phyloP scores from a whole-genome alignment of 2,113 vertebrate species.

The Gobio gobio region DNA sequence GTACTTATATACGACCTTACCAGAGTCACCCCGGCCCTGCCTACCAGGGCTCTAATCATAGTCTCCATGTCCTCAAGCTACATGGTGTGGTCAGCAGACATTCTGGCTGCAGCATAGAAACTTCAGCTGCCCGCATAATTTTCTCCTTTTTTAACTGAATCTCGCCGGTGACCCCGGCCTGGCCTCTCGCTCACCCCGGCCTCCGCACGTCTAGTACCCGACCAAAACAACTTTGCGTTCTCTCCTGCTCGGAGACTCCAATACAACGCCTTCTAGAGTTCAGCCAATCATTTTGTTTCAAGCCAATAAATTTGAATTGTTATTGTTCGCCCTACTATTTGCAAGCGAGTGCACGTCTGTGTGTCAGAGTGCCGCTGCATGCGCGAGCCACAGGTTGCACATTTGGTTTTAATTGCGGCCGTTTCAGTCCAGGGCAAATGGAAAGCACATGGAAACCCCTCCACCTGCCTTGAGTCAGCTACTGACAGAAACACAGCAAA shows the following conservation, averaged over 20 bases:
- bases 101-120: conserved; percentile 54
- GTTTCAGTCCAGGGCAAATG: conserved; percentile 61
- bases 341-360: conserved; percentile 40
- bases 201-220: conserved; percentile 44
- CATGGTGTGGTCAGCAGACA: conserved; percentile 54
- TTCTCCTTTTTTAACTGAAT: conserved; percentile 54
- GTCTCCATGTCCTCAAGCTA: conserved; percentile 57
- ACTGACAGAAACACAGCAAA: conserved; percentile 57
- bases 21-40: conserved; percentile 52
- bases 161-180: conserved; percentile 48
- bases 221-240: conserved; percentile 44
- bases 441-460: conserved; percentile 64
- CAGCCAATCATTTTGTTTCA: conserved; percentile 61
- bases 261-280: conserved; percentile 28
- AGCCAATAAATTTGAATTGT: conserved; percentile 63
- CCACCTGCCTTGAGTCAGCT: conserved; percentile 62
- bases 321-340: conserved; percentile 45
- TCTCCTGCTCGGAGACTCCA: conserved; percentile 23
- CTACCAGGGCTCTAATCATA: conserved; percentile 54
- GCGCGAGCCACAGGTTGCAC: conserved; percentile 58
- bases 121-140: conserved; percentile 47
- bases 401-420: conserved; percentile 65
- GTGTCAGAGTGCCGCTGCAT: conserved; percentile 37
- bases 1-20: conserved; percentile 57
- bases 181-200: conserved; percentile 51